phyloP scores from a whole-genome alignment of 2,888 invertebrate genomes.

The Nymphalis urticae region DNA sequence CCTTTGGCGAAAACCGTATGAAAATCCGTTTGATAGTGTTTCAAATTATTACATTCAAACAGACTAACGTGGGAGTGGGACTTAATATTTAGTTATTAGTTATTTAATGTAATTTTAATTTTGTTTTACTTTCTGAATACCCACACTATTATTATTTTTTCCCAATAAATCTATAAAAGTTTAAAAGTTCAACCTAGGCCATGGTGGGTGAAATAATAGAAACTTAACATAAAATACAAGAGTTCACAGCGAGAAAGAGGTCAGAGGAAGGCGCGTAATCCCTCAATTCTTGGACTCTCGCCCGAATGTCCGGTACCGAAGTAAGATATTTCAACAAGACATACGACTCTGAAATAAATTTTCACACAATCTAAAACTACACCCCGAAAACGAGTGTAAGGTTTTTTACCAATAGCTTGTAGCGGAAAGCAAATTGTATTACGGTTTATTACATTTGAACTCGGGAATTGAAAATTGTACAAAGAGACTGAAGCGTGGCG shows the following conservation, averaged over 20 bases:
- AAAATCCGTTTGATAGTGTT: too few species aligned
- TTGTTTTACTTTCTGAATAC: too few species aligned
- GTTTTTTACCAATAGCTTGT: conserved; percentile 24
- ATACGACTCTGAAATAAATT: conserved; percentile 64
- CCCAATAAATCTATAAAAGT: not conserved
- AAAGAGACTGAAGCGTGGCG: not conserved
- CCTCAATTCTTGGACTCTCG: conserved; percentile 40
- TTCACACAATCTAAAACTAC: conserved; percentile 61
- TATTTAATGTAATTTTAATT: too few species aligned
- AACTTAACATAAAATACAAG: conserved; percentile 14
- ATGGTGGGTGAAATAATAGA: not conserved
- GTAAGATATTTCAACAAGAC: conserved; percentile 56
- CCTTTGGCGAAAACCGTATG: too few species aligned
- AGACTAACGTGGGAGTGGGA: too few species aligned
- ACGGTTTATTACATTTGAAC: conserved; percentile 48
- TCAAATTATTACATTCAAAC: too few species aligned
- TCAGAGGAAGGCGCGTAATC: conserved; percentile 47
- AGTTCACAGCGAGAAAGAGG: conserved; percentile 23
- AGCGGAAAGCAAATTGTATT: conserved; percentile 47
- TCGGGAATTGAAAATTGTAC: conserved; percentile 27
- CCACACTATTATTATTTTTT: too few species aligned
- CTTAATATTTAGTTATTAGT: too few species aligned
- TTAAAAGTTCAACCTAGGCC: not conserved
- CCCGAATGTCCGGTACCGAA: conserved; percentile 46
- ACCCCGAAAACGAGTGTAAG: conserved; percentile 40